These are phyloP conservation scores for Andricus quercusramuli DNA, from an alignment of 2,888 invertebrate species.

Conservation along the genomic window DNA sequence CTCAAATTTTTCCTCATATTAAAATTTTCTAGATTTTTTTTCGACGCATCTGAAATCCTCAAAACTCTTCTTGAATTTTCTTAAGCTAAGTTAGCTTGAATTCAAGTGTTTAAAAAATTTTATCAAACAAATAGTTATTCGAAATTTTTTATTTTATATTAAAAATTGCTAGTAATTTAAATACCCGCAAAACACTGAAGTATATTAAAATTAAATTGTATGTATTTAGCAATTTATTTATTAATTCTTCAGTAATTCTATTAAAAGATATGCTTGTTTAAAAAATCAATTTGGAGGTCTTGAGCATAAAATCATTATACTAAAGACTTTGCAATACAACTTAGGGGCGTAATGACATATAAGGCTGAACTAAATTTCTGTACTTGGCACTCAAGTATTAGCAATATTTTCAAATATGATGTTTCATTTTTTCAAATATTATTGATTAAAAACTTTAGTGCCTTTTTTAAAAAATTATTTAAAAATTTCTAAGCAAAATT, in stretches of 20 bases:
- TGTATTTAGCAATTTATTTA: neutral
- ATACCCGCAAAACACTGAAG: neutral
- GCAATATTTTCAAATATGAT: no score
- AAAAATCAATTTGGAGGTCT: constrained; percentile 24
- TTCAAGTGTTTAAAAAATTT: no score
- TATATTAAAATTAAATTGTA: neutral
- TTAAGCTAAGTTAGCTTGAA: no score
- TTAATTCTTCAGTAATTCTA: neutral
- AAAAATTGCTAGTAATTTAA: neutral
- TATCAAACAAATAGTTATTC: no score
- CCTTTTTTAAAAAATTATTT: no score
- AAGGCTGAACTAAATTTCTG: neutral
- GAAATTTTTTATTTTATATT: no score
- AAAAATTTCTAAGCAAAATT: no score
- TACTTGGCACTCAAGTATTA: neutral
- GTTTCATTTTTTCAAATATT: no score
- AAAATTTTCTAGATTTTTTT: neutral
- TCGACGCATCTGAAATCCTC: no score
- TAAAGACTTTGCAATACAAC: neutral
- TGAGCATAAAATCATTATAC: neutral
- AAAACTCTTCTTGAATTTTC: no score
- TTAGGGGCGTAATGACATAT: neutral
- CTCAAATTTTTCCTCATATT: no score
- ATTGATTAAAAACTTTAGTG: no score
- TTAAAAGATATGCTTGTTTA: neutral